A percentile compares a stretch with the other conserved stretches of the same genome.
Conservation (phyloP, 2,113 vertebrate genomes). For the Seriola quinqueradiata region DNA sequence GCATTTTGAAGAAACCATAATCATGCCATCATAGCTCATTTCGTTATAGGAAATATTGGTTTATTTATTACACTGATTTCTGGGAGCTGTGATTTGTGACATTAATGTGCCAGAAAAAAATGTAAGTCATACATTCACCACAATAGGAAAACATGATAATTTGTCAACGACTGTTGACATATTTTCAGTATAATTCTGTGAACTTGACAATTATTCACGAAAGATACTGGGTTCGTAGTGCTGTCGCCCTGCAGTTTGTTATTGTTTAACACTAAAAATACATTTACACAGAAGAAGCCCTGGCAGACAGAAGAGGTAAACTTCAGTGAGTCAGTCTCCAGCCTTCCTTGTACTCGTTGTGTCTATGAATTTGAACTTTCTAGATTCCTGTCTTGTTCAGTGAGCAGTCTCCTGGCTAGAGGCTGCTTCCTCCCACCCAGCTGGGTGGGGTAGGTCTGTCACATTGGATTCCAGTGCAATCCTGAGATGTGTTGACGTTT, state of each 20-base stretch:
- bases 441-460: conserved; percentile 15
- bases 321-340: neutral
- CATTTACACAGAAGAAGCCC: neutral
- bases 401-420: neutral
- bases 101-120: neutral
- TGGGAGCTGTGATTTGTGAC: neutral
- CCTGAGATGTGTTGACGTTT: neutral
- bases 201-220: neutral
- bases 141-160: neutral
- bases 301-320: neutral
- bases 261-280: neutral
- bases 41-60: neutral
- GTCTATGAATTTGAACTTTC: conserved; percentile 13
- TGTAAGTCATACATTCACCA: neutral
- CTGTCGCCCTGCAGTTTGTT: neutral
- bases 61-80: neutral
- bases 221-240: neutral
- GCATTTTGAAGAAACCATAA: too few species aligned
- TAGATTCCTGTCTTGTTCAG: conserved; percentile 19
- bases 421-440: neutral
- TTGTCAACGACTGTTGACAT: neutral
- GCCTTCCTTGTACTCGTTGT: neutral
- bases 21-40: too few species aligned
- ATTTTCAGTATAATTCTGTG: neutral
- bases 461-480: neutral